Conservation (phyloP, 2,888 invertebrate genomes). For the Antheraea assamensis region DNA sequence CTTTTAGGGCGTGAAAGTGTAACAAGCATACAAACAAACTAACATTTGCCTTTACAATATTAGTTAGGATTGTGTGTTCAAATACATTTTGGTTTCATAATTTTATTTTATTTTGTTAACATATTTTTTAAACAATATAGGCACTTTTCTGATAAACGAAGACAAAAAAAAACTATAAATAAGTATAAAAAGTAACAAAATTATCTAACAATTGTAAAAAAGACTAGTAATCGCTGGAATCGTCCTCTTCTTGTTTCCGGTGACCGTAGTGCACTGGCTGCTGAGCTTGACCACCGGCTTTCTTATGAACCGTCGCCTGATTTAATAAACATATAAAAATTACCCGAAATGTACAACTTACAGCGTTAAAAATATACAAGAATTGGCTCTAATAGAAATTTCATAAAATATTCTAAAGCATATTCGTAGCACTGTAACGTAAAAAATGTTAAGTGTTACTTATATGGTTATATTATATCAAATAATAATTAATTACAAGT, state of each 20-base stretch:
- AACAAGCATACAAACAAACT: too few relatives aligned
- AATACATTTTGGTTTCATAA: constrained; percentile 2
- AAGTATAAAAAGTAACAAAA: constrained; percentile 28
- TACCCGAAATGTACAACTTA: background rate
- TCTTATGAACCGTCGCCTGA: constrained; percentile 75
- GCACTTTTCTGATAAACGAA: constrained; percentile 11
- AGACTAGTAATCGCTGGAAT: constrained; percentile 72
- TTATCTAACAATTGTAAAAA: constrained; percentile 18
- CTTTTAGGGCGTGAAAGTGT: too few relatives aligned
- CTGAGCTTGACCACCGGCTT: constrained; percentile 58
- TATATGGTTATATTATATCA: too few relatives aligned
- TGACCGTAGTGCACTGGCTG: constrained; percentile 64
- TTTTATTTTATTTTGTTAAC: constrained; percentile 5
- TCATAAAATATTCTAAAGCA: background rate
- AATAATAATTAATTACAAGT: background rate
- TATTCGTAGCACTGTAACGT: background rate
- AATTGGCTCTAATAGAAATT: background rate
- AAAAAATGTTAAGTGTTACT: too few relatives aligned
- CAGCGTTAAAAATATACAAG: background rate
- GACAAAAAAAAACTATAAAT: constrained; percentile 29
- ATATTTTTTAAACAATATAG: constrained; percentile 13
- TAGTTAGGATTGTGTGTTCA: background rate
- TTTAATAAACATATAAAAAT: constrained; percentile 28
- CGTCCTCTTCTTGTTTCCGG: constrained; percentile 57
- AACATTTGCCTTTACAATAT: too few relatives aligned